These are phyloP conservation scores for Podargus strigoides DNA, from an alignment of 2,797 vertebrate species.

Conservation along the genomic window DNA sequence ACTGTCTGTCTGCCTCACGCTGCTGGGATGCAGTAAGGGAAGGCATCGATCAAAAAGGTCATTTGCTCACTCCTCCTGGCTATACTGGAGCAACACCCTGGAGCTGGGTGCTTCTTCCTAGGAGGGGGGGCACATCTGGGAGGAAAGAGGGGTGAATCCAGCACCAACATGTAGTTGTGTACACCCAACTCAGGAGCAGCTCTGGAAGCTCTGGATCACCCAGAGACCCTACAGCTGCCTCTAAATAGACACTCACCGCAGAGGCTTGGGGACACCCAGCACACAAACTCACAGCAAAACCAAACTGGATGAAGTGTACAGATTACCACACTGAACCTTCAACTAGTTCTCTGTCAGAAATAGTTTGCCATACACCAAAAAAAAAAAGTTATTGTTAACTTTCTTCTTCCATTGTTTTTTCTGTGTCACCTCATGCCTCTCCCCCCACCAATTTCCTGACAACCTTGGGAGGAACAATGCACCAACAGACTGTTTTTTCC, in stretches of 20 bases:
- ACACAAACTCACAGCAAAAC: background rate
- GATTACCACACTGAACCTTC: background rate
- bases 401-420: constrained; percentile 29
- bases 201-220: background rate
- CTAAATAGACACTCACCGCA: too few species aligned
- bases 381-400: background rate
- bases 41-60: background rate
- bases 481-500: background rate
- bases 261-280: background rate
- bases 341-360: background rate
- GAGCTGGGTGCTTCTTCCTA: background rate
- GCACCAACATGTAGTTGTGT: accelerated
- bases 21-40: background rate
- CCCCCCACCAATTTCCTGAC: constrained; percentile 4
- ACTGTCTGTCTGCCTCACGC: background rate
- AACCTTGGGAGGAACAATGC: constrained; percentile 37
- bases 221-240: background rate
- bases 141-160: background rate
- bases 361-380: background rate
- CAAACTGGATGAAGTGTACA: accelerated
- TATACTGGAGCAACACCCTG: background rate
- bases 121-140: background rate
- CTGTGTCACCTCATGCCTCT: background rate
- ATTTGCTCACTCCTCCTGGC: background rate
- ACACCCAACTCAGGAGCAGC: background rate